Conservation (phyloP, 2,888 invertebrate genomes). For the Andrena flavipes region DNA sequence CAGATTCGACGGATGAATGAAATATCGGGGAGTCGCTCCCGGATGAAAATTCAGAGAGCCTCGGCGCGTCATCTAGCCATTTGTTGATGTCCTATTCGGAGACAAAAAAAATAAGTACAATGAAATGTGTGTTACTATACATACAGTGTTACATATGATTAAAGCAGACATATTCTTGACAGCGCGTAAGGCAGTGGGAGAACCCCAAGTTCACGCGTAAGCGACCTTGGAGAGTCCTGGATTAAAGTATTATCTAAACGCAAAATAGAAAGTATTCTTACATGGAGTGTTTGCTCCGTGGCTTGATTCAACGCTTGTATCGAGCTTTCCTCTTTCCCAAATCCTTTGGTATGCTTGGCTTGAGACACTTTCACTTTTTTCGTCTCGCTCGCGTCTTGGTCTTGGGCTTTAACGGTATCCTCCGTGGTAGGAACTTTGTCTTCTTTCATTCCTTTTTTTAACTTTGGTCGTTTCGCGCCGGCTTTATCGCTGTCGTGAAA, state of each 20-base stretch:
- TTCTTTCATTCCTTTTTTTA: conserved; percentile 77
- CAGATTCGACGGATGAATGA: conserved; percentile 84
- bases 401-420: conserved; percentile 65
- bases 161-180: too few relatives aligned
- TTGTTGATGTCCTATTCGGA: conserved; percentile 92
- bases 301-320: conserved; percentile 90
- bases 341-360: conserved; percentile 78
- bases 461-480: conserved; percentile 78
- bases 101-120: conserved; percentile 38
- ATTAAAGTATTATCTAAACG: conserved; percentile 21
- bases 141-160: conserved; percentile 6
- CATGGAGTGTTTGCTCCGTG: conserved; percentile 89
- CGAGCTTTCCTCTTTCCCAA: conserved; percentile 83
- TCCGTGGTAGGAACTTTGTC: conserved; percentile 72
- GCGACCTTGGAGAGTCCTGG: too few relatives aligned
- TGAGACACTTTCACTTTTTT: conserved; percentile 78
- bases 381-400: conserved; percentile 72
- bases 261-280: conserved; percentile 67
- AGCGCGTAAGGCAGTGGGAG: too few relatives aligned
- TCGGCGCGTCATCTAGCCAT: conserved; percentile 94
- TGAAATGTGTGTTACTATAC: conserved; percentile 11
- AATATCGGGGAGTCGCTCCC: conserved; percentile 90
- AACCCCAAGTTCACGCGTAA: too few relatives aligned
- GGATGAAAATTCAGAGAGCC: conserved; percentile 91
- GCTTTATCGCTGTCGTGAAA: conserved; percentile 79